These are phyloP conservation scores for Epinephelus awoara DNA, from an alignment of 2,797 vertebrate species.

Conservation along the genomic window DNA sequence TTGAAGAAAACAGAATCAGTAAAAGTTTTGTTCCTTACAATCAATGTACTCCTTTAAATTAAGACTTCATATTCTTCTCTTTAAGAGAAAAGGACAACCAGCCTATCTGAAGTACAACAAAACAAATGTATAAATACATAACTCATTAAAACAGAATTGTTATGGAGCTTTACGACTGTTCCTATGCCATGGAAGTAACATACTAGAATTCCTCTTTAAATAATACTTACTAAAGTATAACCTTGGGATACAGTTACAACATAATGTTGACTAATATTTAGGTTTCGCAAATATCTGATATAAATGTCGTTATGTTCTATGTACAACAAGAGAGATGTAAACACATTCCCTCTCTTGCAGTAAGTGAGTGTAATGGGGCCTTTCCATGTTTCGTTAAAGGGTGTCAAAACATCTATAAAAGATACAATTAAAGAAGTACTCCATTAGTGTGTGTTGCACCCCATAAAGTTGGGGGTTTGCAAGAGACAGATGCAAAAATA, in stretches of 20 bases:
- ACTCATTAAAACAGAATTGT: too few relatives aligned
- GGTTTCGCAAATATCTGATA: not conserved
- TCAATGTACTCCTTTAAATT: too few relatives aligned
- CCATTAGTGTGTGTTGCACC: not conserved
- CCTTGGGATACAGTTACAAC: not conserved
- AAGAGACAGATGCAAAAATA: not conserved
- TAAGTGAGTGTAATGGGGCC: not conserved
- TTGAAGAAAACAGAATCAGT: too few relatives aligned
- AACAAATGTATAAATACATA: too few relatives aligned
- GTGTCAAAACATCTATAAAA: conserved; percentile 19
- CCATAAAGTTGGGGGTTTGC: not conserved
- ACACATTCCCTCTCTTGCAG: not conserved
- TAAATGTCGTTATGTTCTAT: not conserved
- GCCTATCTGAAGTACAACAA: too few relatives aligned
- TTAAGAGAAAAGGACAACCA: too few relatives aligned
- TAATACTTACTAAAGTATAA: not conserved
- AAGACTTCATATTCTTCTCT: too few relatives aligned
- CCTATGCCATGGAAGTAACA: too few relatives aligned
- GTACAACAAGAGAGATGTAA: not conserved
- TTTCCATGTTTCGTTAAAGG: conserved; percentile 12
- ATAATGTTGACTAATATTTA: not conserved
- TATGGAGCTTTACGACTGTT: too few relatives aligned
- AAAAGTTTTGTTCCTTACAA: too few relatives aligned
- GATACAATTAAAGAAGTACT: not conserved
- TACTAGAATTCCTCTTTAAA: not conserved